These are phyloP conservation scores for Phrynocephalus versicolor DNA, from an alignment of 2,113 vertebrate genomes.

Conservation along the genomic window DNA sequence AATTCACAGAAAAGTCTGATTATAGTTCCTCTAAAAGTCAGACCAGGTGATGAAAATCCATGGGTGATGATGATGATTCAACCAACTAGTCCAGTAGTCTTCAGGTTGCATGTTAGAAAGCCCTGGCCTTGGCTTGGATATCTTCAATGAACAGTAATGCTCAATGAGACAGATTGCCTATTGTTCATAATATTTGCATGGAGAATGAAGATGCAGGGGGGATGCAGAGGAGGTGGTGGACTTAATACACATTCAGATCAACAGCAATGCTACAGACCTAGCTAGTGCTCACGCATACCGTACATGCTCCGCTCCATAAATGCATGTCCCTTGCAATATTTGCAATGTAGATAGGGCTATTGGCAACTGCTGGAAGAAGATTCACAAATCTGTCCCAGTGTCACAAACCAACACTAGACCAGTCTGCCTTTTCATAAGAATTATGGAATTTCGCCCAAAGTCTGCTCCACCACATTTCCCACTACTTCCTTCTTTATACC, in stretches of 20 bases:
- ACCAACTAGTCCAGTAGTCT: background rate
- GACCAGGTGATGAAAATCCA: background rate
- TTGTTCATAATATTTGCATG: background rate
- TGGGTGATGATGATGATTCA: background rate
- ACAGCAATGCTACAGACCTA: background rate
- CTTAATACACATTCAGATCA: background rate
- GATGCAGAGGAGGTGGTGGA: background rate
- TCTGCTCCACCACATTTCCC: background rate
- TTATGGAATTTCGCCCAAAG: background rate
- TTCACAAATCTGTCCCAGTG: background rate
- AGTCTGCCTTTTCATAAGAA: background rate
- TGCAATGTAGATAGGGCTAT: background rate
- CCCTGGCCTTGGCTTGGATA: background rate
- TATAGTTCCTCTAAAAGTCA: background rate
- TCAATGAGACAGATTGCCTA: background rate
- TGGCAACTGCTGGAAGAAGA: background rate
- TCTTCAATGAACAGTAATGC: background rate
- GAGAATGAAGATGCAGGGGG: background rate
- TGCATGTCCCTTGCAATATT: background rate
- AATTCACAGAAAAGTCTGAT: background rate
- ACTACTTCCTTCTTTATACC: background rate
- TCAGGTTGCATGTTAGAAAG: background rate
- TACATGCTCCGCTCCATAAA: background rate
- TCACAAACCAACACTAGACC: background rate
- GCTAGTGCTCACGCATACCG: background rate